Evolutionary conservation across 2,797 vertebrate species (phyloP).

Genomic region (Anguilla marmorata): DNA sequence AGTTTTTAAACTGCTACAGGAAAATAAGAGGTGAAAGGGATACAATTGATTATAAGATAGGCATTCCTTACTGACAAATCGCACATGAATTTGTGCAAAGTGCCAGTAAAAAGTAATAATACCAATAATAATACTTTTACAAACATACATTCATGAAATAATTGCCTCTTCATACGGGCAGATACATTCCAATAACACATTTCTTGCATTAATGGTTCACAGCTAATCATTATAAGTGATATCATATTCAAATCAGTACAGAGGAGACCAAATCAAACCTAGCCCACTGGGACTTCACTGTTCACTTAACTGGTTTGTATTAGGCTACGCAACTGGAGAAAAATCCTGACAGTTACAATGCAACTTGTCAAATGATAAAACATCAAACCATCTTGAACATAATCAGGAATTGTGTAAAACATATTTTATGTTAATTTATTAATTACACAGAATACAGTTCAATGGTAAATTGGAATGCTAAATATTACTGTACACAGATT

Average conservation of each 20-base stretch:
- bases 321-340: neutral
- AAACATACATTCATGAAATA: no score
- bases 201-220: neutral
- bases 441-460: conserved; percentile 20
- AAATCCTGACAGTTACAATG: neutral
- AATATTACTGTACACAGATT: no score
- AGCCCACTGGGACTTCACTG: neutral
- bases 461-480: neutral
- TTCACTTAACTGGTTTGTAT: neutral
- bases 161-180: neutral
- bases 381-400: neutral
- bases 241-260: neutral
- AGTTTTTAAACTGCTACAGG: neutral
- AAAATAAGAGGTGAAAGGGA: neutral
- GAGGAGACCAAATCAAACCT: no score
- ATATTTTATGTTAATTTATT: neutral
- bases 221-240: neutral
- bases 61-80: no score
- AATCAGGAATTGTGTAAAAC: neutral
- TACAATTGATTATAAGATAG: neutral
- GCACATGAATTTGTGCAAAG: no score
- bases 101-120: no score
- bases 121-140: neutral
- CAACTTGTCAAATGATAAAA: neutral
- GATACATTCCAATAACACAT: neutral